These are phyloP conservation scores for Nomada hirtipes DNA, from an alignment of 2,888 invertebrate genomes.

Conservation along the genomic window DNA sequence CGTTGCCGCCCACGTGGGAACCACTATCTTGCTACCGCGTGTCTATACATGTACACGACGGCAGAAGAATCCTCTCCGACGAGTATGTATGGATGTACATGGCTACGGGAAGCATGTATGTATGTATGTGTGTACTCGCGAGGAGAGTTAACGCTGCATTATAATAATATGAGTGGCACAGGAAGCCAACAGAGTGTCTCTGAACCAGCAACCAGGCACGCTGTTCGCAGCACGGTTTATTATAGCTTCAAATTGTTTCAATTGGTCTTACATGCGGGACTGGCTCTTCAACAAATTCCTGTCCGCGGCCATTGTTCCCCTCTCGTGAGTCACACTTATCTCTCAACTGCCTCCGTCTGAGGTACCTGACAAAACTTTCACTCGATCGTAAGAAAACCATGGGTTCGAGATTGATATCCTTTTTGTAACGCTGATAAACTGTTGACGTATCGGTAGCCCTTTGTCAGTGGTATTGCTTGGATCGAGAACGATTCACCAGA, in stretches of 20 bases:
- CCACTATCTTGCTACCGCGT: background rate
- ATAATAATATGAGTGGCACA: constrained; percentile 54
- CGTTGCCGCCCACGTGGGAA: constrained; percentile 30
- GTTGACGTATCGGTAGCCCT: constrained; percentile 13
- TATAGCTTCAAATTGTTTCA: constrained; percentile 67
- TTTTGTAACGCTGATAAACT: constrained; percentile 46
- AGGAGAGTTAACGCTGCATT: constrained; percentile 45
- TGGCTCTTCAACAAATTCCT: constrained; percentile 66
- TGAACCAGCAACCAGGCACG: constrained; percentile 29
- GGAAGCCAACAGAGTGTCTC: constrained; percentile 50
- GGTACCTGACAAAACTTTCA: constrained; percentile 66
- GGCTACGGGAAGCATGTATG: background rate
- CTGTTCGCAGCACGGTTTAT: constrained; percentile 58
- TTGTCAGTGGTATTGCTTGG: constrained; percentile 25
- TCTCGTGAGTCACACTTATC: constrained; percentile 66
- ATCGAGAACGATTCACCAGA: constrained; percentile 28
- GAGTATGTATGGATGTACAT: too few relatives aligned
- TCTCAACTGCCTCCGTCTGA: constrained; percentile 55
- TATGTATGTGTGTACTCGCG: background rate
- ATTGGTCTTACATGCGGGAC: constrained; percentile 69
- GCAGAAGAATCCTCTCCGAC: background rate
- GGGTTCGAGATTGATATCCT: constrained; percentile 20
- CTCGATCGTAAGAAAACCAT: constrained; percentile 51
- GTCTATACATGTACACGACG: background rate
- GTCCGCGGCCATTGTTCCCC: constrained; percentile 65